Evolutionary conservation across 2,797 vertebrate genomes (phyloP).

Genomic region (Melanotaenia nigrans): DNA sequence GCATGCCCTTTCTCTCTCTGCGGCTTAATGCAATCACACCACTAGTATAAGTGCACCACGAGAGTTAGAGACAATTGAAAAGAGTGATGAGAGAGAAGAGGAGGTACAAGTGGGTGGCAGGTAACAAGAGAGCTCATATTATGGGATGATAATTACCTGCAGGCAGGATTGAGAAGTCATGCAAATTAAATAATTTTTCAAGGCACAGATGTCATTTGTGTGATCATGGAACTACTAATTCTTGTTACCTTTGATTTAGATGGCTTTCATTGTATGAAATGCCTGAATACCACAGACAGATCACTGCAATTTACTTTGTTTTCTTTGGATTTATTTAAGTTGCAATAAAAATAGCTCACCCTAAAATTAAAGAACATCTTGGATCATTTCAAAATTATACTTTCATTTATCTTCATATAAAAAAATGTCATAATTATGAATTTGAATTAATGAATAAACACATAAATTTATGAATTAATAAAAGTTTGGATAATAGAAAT

Average conservation of each 20-base stretch:
- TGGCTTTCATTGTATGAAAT: not conserved
- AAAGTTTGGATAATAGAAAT: too few relatives aligned
- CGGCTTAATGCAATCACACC: slow-evolving; percentile 73
- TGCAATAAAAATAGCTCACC: not conserved
- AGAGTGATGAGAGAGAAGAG: slow-evolving; percentile 27
- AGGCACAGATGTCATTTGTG: slow-evolving; percentile 18
- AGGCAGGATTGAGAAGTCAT: slow-evolving; percentile 40
- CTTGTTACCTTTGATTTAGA: not conserved
- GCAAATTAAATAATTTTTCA: slow-evolving; percentile 53
- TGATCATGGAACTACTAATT: slow-evolving; percentile 21
- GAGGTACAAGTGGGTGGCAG: slow-evolving; percentile 55
- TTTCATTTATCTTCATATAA: not conserved
- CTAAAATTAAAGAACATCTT: not conserved
- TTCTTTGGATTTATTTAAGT: not conserved
- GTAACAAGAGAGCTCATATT: slow-evolving; percentile 57
- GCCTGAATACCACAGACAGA: not conserved
- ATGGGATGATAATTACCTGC: slow-evolving; percentile 58
- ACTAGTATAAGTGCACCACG: slow-evolving; percentile 52
- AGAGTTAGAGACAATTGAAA: slow-evolving; percentile 30
- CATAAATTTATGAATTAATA: too few relatives aligned
- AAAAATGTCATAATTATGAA: too few relatives aligned
- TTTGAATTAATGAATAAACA: too few relatives aligned
- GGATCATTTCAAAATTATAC: not conserved
- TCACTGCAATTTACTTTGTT: not conserved
- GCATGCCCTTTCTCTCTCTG: slow-evolving; percentile 58